These are phyloP conservation scores for Zosterops japonicus DNA, from an alignment of 2,113 vertebrate species.

Conservation along the genomic window DNA sequence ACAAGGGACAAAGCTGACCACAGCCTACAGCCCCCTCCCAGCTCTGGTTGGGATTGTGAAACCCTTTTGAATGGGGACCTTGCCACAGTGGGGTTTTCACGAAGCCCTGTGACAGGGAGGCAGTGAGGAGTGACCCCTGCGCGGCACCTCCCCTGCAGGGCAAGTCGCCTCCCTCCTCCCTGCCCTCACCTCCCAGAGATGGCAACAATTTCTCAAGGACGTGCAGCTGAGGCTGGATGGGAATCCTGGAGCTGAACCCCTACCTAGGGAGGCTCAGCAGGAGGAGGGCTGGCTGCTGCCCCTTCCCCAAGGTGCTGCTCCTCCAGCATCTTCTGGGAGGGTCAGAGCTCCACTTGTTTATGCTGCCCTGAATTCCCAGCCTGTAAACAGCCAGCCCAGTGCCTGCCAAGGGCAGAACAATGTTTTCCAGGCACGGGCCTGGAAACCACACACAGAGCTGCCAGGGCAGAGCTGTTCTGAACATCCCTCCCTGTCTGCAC, in stretches of 20 bases:
- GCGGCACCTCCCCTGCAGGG: fast-evolving
- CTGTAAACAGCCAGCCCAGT: constrained; percentile 9
- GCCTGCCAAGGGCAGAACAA: constrained; percentile 47
- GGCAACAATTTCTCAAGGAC: neutral
- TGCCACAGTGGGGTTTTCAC: neutral
- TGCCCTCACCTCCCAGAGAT: neutral
- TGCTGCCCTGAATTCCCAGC: constrained; percentile 15
- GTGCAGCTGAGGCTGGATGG: neutral
- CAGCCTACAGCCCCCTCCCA: neutral
- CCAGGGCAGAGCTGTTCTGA: neutral
- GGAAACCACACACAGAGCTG: constrained; percentile 15
- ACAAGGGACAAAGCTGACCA: neutral
- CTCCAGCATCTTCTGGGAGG: neutral
- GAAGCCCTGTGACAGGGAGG: neutral
- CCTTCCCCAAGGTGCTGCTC: neutral
- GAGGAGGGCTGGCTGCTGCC: neutral
- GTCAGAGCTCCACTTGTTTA: neutral
- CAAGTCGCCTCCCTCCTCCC: neutral
- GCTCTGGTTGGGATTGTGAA: neutral
- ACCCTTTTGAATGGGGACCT: neutral
- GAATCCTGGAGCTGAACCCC: fast-evolving
- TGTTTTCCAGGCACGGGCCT: constrained; percentile 27
- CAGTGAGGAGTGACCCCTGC: fast-evolving
- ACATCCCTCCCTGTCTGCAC: neutral
- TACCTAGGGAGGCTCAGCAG: neutral